Percentiles rank a stretch among this genome's conserved stretches.
phyloP scores from a whole-genome alignment of 35 echinoderm and acorn worm species.

The Holothuria glaberrima region DNA sequence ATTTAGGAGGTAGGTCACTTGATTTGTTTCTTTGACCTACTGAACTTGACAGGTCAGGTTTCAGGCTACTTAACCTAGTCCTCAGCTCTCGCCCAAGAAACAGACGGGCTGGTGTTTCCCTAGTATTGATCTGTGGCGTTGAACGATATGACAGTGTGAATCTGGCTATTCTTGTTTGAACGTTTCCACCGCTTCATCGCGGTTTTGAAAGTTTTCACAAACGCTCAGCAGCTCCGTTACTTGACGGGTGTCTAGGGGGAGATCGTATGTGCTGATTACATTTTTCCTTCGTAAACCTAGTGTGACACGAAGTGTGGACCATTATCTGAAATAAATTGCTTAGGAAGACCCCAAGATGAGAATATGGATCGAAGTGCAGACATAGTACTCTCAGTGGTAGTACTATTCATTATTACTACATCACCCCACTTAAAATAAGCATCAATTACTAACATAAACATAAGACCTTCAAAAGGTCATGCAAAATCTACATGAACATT shows the following conservation, averaged over 20 bases:
- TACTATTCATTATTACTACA: slow-evolving; percentile 36
- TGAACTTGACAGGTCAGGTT: too few relatives aligned
- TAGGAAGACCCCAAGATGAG: slow-evolving; percentile 23
- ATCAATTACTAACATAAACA: slow-evolving; percentile 64
- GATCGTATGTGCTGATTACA: not conserved
- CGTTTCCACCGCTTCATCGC: not conserved
- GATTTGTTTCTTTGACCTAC: too few relatives aligned
- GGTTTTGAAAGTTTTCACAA: slow-evolving; percentile 7
- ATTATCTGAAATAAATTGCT: not conserved
- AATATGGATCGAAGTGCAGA: not conserved
- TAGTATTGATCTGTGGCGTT: slow-evolving; percentile 11
- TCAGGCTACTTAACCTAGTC: too few relatives aligned
- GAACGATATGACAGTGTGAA: not conserved
- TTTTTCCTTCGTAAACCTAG: not conserved
- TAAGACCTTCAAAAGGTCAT: slow-evolving; percentile 46
- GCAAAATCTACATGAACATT: slow-evolving; percentile 66
- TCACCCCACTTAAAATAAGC: slow-evolving; percentile 60
- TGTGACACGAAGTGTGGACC: not conserved
- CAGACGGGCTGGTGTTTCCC: slow-evolving; percentile 9
- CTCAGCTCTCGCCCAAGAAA: slow-evolving; percentile 19
- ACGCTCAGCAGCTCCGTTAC: not conserved
- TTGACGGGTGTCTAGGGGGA: not conserved
- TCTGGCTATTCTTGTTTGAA: not conserved
- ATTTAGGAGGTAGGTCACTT: too few relatives aligned
- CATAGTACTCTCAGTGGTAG: slow-evolving; percentile 23